Evolutionary conservation across 2,888 invertebrate species (phyloP).

Genomic region (Lottia gigantea): DNA sequence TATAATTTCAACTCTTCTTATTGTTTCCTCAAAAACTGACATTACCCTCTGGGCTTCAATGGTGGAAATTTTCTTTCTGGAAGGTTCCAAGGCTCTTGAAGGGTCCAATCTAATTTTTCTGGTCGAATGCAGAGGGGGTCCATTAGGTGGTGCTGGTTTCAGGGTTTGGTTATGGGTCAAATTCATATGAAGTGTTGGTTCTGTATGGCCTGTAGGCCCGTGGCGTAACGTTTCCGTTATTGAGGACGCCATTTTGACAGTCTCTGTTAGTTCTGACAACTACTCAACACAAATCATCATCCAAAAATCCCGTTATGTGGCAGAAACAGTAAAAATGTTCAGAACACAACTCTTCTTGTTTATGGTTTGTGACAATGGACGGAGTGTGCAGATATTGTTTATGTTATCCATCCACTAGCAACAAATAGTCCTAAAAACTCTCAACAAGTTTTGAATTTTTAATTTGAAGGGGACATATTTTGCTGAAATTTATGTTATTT

Average conservation of each 20-base stretch:
- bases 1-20: conserved; percentile 58
- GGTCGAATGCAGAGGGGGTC: conserved; percentile 8
- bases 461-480: too few relatives aligned
- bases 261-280: too few relatives aligned
- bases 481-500: too few relatives aligned
- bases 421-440: conserved; percentile 15
- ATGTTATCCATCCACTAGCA: conserved; percentile 13
- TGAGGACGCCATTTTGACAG: conserved; percentile 23
- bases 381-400: conserved; percentile 1
- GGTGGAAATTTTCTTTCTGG: conserved; percentile 65
- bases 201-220: conserved; percentile 22
- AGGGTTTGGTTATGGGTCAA: conserved; percentile 40
- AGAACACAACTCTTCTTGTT: too few relatives aligned
- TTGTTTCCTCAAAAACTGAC: conserved; percentile 65
- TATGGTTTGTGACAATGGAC: not conserved
- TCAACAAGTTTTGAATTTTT: too few relatives aligned
- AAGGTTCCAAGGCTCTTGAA: conserved; percentile 64
- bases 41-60: conserved; percentile 67
- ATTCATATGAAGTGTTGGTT: conserved; percentile 54
- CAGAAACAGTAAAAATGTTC: too few relatives aligned
- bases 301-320: too few relatives aligned
- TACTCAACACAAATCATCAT: too few relatives aligned
- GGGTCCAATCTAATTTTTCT: conserved; percentile 57
- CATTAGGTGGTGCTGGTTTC: conserved; percentile 4
- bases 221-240: conserved; percentile 19